Base-by-base conservation (phyloP, 1,140 invertebrate genomes). In the Panagrolaimus sp. region DNA sequence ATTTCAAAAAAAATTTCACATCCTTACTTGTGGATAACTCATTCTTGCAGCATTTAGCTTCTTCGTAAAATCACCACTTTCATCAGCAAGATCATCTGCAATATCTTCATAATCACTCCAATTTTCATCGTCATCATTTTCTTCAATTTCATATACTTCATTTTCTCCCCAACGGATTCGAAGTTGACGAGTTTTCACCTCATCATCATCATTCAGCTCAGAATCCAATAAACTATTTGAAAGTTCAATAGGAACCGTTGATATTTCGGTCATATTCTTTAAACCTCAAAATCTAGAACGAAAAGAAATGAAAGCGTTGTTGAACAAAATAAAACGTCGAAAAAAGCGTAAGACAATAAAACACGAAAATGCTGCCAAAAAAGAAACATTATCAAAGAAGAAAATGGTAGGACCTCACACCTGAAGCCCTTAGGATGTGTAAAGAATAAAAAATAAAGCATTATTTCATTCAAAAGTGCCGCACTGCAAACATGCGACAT, bases 31-130 rank as follows among this genome's bases (percentile, higher is more conserved):
- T 26, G 44, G 55, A 48, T 73, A 68, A 67, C 46, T 55, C 45
- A 68, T 21, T 3, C 76, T 55, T 15, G 70, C 70, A 15, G 83
- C 73, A 71, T 83, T 83, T 12, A 83, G 76, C 47, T 77, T 82
- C 71, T 84, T 84, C 3, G 83, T 84, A 44, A 85, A 83, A 72
- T 84, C 82, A 52, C 72, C 78, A 38, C 82, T 80, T 66, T 84
- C 82, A 78, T 82, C 81, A 28, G 83, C 83, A 65, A 80, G 79
- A 63, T 83, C 79, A 32, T 80, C 76, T 71, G 76, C 72, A 24
- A 71, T 73, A 45, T 80, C 77, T 71, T 76, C 73, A 66, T 76
- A 75, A 32, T 80, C 80, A 63, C 71, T 68, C 46, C 47, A 67
- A 70, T 73, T 62, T 43, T 77, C 79, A 45, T 76, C 69, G 26